phyloP scores from a whole-genome alignment of 2,888 invertebrate genomes.

The Embidobia sp. region DNA sequence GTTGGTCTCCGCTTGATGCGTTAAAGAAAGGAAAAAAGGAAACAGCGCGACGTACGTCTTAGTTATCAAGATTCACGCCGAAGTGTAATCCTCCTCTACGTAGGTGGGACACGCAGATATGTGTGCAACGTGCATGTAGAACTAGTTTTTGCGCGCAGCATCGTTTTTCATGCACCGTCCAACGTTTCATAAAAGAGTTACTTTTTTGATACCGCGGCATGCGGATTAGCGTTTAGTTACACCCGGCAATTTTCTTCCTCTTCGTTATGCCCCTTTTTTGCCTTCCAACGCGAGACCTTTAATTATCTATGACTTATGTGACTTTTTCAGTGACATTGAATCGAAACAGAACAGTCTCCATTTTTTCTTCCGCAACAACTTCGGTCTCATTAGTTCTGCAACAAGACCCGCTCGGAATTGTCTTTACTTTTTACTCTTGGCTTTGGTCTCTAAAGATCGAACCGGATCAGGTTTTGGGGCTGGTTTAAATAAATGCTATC shows the following conservation, averaged over 20 bases:
- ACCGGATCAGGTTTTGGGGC: too few relatives aligned
- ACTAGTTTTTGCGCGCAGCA: slow-evolving; percentile 57
- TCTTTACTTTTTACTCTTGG: too few relatives aligned
- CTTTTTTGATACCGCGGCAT: slow-evolving; percentile 34
- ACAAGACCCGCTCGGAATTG: too few relatives aligned
- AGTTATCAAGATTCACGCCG: slow-evolving; percentile 67
- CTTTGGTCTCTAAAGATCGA: too few relatives aligned
- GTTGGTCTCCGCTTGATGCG: slow-evolving; percentile 43
- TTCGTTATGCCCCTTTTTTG: not conserved
- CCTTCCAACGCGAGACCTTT: too few relatives aligned
- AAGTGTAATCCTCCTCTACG: slow-evolving; percentile 64
- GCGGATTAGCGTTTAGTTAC: slow-evolving; percentile 57
- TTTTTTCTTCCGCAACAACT: too few relatives aligned
- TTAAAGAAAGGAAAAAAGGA: slow-evolving; percentile 47
- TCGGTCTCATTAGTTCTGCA: too few relatives aligned
- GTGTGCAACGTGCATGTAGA: slow-evolving; percentile 47
- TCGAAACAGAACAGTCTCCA: too few relatives aligned
- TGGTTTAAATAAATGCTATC: too few relatives aligned
- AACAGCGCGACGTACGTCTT: slow-evolving; percentile 60
- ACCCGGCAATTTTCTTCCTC: slow-evolving; percentile 23
- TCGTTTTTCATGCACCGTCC: slow-evolving; percentile 51
- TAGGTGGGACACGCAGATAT: slow-evolving; percentile 63
- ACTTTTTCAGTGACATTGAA: too few relatives aligned
- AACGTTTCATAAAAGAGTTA: slow-evolving; percentile 23
- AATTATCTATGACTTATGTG: too few relatives aligned